These are phyloP conservation scores for Enhydra lutris DNA, from an alignment of 2,113 vertebrate species.

Conservation along the genomic window DNA sequence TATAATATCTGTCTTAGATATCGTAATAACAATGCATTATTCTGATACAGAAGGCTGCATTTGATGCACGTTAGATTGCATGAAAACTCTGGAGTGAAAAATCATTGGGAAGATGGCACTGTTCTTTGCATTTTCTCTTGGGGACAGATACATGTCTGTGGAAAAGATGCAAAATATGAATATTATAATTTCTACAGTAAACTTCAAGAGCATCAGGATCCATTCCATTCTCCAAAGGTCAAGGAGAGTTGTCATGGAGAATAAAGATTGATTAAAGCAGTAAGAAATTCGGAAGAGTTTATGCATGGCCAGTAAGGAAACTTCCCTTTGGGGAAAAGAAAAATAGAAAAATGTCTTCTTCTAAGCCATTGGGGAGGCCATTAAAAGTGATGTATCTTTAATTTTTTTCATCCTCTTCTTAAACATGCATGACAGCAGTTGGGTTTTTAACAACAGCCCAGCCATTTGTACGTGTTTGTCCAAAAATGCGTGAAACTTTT, in stretches of 20 bases:
- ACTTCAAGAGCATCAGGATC: not conserved
- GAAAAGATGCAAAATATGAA: not conserved
- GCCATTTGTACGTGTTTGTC: not conserved
- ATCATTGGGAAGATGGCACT: not conserved
- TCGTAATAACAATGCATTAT: not conserved
- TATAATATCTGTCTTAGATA: not conserved
- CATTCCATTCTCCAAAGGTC: not conserved
- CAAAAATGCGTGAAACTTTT: not conserved
- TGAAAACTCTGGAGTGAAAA: not conserved
- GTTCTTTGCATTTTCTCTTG: not conserved
- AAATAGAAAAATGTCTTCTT: not conserved
- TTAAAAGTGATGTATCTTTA: not conserved
- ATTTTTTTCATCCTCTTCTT: not conserved
- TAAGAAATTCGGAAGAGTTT: not conserved
- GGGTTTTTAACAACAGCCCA: not conserved
- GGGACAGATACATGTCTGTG: not conserved
- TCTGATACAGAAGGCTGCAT: not conserved
- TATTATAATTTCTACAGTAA: not conserved
- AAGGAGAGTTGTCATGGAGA: not conserved
- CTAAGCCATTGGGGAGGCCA: not conserved
- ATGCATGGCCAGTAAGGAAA: not conserved
- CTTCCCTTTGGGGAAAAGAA: not conserved
- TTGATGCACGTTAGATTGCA: not conserved
- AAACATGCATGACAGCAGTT: not conserved
- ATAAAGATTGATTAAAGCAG: not conserved